A percentile compares a stretch with the other conserved stretches of the same genome.
These are phyloP conservation scores for Tangara arthus DNA, from an alignment of 2,797 vertebrate genomes.

Conservation along the genomic window DNA sequence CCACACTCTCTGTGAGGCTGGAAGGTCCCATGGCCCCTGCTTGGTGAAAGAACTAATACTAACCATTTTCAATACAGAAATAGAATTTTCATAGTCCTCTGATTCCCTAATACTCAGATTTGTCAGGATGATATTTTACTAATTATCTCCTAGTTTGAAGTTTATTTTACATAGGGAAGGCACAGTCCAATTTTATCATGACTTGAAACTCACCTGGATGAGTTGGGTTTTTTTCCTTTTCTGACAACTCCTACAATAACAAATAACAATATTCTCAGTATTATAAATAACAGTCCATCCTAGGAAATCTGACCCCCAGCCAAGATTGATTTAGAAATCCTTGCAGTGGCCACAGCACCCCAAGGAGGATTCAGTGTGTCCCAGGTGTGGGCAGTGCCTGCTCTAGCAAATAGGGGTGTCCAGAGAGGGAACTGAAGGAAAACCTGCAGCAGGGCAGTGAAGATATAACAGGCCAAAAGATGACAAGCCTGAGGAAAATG, in stretches of 20 bases:
- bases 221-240: background rate
- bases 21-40: background rate
- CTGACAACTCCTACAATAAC: background rate
- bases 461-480: background rate
- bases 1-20: background rate
- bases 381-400: background rate
- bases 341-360: background rate
- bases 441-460: background rate
- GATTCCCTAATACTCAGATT: background rate
- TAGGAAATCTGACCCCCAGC: background rate
- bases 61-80: background rate
- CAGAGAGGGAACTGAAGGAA: background rate
- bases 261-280: background rate
- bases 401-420: background rate
- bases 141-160: background rate
- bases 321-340: background rate
- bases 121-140: background rate
- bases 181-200: background rate
- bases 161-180: background rate
- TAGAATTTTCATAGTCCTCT: background rate
- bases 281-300: background rate
- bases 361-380: accelerated
- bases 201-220: background rate
- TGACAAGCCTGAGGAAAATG: background rate
- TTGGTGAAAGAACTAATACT: background rate